A percentile compares a stretch with the other conserved stretches of the same genome.
Evolutionary conservation across 2,113 vertebrate species (phyloP).

Genomic region (Platichthys stellatus): DNA sequence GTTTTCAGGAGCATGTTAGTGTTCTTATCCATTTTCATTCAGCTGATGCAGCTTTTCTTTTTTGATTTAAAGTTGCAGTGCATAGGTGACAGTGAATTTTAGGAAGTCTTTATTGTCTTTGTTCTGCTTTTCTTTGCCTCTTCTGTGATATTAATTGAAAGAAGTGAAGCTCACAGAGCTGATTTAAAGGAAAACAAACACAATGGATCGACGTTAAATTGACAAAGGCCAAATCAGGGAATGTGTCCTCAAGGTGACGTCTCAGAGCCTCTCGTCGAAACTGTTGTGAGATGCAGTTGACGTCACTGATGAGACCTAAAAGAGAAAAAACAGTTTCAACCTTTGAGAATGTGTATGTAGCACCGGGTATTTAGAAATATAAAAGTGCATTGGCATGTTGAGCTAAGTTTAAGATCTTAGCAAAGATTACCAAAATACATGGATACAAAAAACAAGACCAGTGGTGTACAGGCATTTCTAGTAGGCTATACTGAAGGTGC

Average conservation of each 20-base stretch:
- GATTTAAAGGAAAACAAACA: not conserved
- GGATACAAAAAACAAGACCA: no score
- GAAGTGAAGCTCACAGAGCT: constrained; percentile 11
- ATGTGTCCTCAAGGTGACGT: not conserved
- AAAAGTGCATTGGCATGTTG: not conserved
- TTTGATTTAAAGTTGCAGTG: constrained; percentile 4
- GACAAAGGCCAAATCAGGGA: constrained; percentile 1
- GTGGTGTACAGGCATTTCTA: no score
- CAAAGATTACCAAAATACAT: not conserved
- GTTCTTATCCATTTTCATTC: constrained; percentile 3
- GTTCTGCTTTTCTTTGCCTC: not conserved
- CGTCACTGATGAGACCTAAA: constrained; percentile 70
- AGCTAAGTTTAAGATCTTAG: no score
- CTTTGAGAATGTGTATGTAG: not conserved
- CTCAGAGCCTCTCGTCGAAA: constrained; percentile 75
- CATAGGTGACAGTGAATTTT: constrained; percentile 6
- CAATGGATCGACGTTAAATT: constrained; percentile 17
- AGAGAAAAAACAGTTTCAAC: constrained; percentile 19
- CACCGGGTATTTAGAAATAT: not conserved
- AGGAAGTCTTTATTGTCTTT: not conserved
- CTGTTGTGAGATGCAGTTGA: constrained; percentile 58
- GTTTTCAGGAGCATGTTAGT: not conserved
- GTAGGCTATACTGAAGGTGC: no score
- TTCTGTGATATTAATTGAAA: not conserved
- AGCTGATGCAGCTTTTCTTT: not conserved